Conservation (phyloP, 2,797 vertebrate species). For the Heteromormyrus szaboi region DNA sequence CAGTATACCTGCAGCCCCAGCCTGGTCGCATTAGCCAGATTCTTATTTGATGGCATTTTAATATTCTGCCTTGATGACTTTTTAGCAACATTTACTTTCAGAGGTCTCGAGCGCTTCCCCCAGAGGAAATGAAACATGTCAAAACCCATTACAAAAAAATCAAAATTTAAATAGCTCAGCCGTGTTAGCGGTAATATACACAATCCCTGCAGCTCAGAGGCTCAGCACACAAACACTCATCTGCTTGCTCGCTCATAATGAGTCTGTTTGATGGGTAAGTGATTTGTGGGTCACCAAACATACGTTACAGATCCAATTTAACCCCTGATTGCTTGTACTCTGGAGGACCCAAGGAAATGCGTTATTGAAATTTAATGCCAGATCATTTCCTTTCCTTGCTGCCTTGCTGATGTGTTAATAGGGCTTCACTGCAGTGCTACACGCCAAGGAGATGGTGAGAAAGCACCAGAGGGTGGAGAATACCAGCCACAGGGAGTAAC, state of each 20-base stretch:
- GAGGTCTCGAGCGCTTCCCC: slow-evolving; percentile 93
- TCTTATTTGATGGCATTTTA: slow-evolving; percentile 99
- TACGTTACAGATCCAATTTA: slow-evolving; percentile 99
- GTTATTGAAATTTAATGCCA: slow-evolving; percentile 85
- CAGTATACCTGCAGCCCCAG: slow-evolving; percentile 89
- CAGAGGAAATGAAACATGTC: slow-evolving; percentile 99
- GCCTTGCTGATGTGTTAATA: slow-evolving; percentile 69
- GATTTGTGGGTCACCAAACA: slow-evolving; percentile 94
- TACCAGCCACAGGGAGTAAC: slow-evolving; percentile 53
- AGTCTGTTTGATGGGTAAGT: slow-evolving; percentile 97
- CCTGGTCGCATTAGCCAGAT: slow-evolving; percentile 97
- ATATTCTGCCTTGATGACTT: slow-evolving; percentile 99
- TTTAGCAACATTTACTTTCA: slow-evolving; percentile 99
- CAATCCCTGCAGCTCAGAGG: slow-evolving; percentile 89
- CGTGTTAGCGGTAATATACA: slow-evolving; percentile 89
- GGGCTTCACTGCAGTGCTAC: slow-evolving; percentile 54
- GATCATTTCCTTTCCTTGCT: slow-evolving; percentile 74
- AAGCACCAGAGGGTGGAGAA: slow-evolving; percentile 51
- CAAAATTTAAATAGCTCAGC: slow-evolving; percentile 99
- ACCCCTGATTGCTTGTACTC: slow-evolving; percentile 95
- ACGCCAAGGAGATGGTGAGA: slow-evolving; percentile 50
- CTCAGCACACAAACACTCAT: slow-evolving; percentile 92
- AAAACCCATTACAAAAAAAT: slow-evolving; percentile 99
- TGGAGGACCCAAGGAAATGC: slow-evolving; percentile 70
- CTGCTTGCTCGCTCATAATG: slow-evolving; percentile 96